These are phyloP conservation scores for Cyphomyrmex costatus DNA, from an alignment of 1,140 invertebrate genomes.

Conservation along the genomic window DNA sequence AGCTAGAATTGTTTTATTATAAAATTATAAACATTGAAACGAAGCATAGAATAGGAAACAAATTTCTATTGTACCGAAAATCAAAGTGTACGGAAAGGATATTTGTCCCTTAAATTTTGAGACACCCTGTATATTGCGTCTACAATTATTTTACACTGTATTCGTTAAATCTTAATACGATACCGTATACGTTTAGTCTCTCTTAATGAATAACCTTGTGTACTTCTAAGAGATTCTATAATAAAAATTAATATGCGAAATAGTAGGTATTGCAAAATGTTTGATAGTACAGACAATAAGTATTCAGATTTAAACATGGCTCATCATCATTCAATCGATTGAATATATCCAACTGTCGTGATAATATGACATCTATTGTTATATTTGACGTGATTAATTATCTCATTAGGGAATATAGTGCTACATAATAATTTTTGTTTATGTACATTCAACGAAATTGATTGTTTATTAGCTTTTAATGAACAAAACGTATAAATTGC, in stretches of 20 bases:
- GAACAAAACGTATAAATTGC: neutral
- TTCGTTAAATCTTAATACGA: neutral
- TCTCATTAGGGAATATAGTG: slow-evolving; percentile 23
- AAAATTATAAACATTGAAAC: too few species aligned
- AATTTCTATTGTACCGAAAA: too few species aligned
- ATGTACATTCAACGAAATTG: slow-evolving; percentile 18
- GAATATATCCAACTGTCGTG: slow-evolving; percentile 33
- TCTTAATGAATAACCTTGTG: neutral
- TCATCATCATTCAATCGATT: slow-evolving; percentile 20
- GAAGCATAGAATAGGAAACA: too few species aligned
- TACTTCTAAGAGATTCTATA: neutral
- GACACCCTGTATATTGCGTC: neutral
- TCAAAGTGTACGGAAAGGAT: too few species aligned
- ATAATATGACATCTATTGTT: slow-evolving; percentile 47
- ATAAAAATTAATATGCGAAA: neutral
- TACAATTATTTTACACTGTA: slow-evolving; percentile 26
- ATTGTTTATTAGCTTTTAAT: slow-evolving; percentile 19
- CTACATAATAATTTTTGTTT: slow-evolving; percentile 45
- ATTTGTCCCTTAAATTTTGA: too few species aligned
- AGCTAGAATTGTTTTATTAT: too few species aligned
- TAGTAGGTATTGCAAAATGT: neutral
- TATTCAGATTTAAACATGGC: neutral
- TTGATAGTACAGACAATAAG: neutral
- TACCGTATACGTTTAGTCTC: neutral
- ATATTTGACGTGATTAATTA: slow-evolving; percentile 59